These are phyloP conservation scores for Ptilorrhoa leucosticta DNA, from an alignment of 2,113 vertebrate genomes.

Conservation along the genomic window DNA sequence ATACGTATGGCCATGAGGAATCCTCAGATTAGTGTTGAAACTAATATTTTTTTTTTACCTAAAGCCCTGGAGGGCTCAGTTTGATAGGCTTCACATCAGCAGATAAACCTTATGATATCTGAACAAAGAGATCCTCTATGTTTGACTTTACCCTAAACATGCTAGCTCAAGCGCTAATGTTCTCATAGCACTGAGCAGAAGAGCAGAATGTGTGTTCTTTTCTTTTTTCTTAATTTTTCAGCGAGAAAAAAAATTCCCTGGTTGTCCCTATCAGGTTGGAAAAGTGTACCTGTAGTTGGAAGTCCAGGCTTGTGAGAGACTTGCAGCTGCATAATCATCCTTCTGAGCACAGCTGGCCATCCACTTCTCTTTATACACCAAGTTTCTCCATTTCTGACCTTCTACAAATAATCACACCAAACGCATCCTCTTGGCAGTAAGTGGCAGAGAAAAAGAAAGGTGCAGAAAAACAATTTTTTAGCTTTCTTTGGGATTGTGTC, in stretches of 20 bases:
- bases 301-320: not conserved
- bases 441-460: not conserved
- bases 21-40: not conserved
- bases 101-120: not conserved
- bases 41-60: not conserved
- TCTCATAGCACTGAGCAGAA: not conserved
- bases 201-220: not conserved
- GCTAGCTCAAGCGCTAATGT: not conserved
- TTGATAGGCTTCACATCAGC: not conserved
- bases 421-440: not conserved
- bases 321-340: not conserved
- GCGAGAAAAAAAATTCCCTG: rapidly evolving
- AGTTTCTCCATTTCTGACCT: not conserved
- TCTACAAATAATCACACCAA: not conserved
- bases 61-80: not conserved
- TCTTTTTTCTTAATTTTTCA: not conserved
- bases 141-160: not conserved
- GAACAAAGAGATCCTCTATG: not conserved
- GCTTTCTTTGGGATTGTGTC: not conserved
- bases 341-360: not conserved
- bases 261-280: not conserved
- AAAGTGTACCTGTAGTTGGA: not conserved
- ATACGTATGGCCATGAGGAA: not conserved
- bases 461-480: not conserved
- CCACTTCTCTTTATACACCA: not conserved